Evolutionary conservation across 2,888 invertebrate genomes (phyloP), one percentile per base, ranked within the genome.

Genomic region (Drosophila sordidapex): DNA sequence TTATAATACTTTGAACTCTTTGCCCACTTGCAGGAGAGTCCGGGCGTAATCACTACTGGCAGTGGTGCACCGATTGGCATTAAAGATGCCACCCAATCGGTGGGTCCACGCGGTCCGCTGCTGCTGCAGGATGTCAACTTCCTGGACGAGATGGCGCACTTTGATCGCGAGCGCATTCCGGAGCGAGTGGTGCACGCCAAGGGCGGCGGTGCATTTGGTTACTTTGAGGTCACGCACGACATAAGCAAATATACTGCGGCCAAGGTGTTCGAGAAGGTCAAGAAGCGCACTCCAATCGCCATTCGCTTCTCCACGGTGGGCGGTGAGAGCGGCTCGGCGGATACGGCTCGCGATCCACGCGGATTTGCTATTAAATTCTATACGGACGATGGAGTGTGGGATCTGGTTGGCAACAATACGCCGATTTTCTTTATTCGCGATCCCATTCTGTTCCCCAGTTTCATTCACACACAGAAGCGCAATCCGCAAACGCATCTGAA

Each of bases 381-480:
- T 93, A 97, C 97, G 4, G 97, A 98, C 82, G 97, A 98, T 91
- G 98, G 98, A 54, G 96, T 96, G 87, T 98, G 98, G 98, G 98
- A 99, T 94, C 93, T 98, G 81, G 98, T 98, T 36, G 98, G 98
- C 29, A 97, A 97, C 92, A 98, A 98, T 93, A 98, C 98, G 0
- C 98, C 98, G 0, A 95, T 98, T 77, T 98, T 98, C 94, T 98
- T 98, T 93, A 96, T 99, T 87, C 95, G 98, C 67, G 99, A 99
- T 92, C 97, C 98, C 1, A 94, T 97, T n/a, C 94, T 97, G 64
- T 99, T 99, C 94, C 97, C 99, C 11, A 97, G 97, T 91, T 99
- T 99, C 90, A 98, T 99, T 88, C 99, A 99, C 93, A 98, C 99
- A 0, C 99, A 99, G 93, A 99, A 99, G 93, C 95, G 99, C 82